Base-by-base conservation (phyloP, 2,797 vertebrate species). In the Thamnophis elegans region DNA sequence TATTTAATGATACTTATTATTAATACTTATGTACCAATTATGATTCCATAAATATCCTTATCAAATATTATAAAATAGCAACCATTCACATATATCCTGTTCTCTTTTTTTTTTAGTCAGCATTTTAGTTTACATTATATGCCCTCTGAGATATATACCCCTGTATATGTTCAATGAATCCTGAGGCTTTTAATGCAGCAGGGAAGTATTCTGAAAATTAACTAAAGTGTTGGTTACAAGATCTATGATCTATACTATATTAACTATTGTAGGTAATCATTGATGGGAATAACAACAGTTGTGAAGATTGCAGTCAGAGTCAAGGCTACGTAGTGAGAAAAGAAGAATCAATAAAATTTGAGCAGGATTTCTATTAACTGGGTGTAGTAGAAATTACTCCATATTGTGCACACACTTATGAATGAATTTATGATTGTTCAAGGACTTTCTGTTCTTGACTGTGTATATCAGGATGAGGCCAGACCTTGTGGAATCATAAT, bases 401-500 rank as follows among this genome's bases (percentile, higher is more conserved):
- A 14, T 78, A 51, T 51, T 78, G 22, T 85, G 47, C 25, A 20
- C 53, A 51, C 2, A 26, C 47, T 13, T 62, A 55, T 59, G 53
- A n/a, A 55, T 68, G 14, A 47, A 82, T 82, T 42, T n/a, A 68
- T 89, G 16, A 32, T 94, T 93, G 28, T 91, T 89, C 47, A 73
- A 87, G 78, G 51, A 20, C 16, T 22, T 8, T 89, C 87, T 93
- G 42, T 91, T 54, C 14, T 90, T 89, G 11, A 25, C 42, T 93
- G 68, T 12, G 42, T 68, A 32, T 89, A n/a, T 93, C 91, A 58
- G 28, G 59, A 10, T 54, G 82, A 86, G 58, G 47, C 14, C 92
- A 91, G 22, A 90, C 13, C 92, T 32, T 36, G 88, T 92, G n/a
- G 0, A 0, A 60, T 59, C 88, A 85, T 88, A 9, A 65, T 1